Evolutionary conservation across 2,797 vertebrate genomes (phyloP).

Genomic region (Holocentrus rufus): DNA sequence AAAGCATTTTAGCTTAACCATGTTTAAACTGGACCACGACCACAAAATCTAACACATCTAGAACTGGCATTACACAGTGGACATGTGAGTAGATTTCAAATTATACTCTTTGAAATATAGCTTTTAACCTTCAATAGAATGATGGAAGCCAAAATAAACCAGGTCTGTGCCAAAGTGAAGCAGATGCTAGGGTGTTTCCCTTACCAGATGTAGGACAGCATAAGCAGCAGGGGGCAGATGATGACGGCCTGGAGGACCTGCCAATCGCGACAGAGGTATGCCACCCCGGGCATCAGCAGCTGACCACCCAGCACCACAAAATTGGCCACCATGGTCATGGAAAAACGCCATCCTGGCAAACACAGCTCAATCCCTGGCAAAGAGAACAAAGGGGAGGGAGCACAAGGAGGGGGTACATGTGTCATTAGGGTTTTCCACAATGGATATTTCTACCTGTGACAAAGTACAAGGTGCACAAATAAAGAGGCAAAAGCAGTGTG

Average conservation of each 20-base stretch:
- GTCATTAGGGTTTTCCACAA: slow-evolving; percentile 3
- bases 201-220: slow-evolving; percentile 96
- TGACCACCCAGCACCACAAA: slow-evolving; percentile 93
- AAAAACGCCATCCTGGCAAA: slow-evolving; percentile 91
- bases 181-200: slow-evolving; percentile 52
- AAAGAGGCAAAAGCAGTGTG: too few species aligned
- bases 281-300: slow-evolving; percentile 93
- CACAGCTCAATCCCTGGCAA: slow-evolving; percentile 93
- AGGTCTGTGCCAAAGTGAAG: slow-evolving; percentile 17
- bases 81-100: not conserved
- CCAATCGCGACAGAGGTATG: slow-evolving; percentile 92
- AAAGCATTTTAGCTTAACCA: slow-evolving; percentile 2
- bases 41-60: slow-evolving; percentile 3
- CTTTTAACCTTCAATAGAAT: slow-evolving; percentile 9
- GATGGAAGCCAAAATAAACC: not conserved
- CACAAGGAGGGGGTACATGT: not conserved
- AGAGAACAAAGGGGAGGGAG: slow-evolving; percentile 15
- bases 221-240: slow-evolving; percentile 94
- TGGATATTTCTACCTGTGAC: not conserved
- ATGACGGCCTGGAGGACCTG: slow-evolving; percentile 95
- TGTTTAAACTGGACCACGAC: not conserved
- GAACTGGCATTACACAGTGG: not conserved
- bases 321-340: slow-evolving; percentile 96
- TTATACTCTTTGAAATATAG: not conserved
- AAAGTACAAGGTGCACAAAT: not conserved